Evolutionary conservation across 2,797 vertebrate species (phyloP).

Genomic region (Pantherophis alleghaniensis): DNA sequence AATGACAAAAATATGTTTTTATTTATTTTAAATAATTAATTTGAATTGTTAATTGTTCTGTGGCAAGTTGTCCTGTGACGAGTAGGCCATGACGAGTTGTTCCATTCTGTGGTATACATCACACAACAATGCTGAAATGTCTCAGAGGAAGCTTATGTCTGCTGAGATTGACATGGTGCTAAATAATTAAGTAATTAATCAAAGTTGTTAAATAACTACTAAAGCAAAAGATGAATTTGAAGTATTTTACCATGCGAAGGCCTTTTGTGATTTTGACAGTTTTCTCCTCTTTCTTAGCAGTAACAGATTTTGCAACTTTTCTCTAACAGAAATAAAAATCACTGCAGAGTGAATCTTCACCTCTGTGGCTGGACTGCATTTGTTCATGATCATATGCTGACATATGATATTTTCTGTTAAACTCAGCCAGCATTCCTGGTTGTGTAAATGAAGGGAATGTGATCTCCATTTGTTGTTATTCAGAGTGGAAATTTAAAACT

Average conservation of each 20-base stretch:
- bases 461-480: neutral
- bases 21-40: no score
- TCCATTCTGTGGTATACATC: neutral
- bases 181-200: neutral
- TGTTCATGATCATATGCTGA: neutral
- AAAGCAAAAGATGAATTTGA: neutral
- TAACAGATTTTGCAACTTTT: neutral
- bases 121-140: neutral
- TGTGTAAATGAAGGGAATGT: neutral
- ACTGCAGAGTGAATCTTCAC: neutral
- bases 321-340: neutral
- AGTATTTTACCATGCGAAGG: neutral
- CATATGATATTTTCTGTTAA: neutral
- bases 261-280: neutral
- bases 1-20: no score
- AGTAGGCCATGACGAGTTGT: no score
- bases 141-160: neutral
- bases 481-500: conserved; percentile 28
- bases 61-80: no score
- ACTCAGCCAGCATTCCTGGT: neutral
- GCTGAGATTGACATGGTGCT: neutral
- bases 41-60: no score
- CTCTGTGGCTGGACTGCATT: neutral
- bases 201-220: neutral
- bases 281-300: neutral